These are phyloP conservation scores for Regulus satrapa DNA, from an alignment of 2,113 vertebrate species.

Conservation along the genomic window DNA sequence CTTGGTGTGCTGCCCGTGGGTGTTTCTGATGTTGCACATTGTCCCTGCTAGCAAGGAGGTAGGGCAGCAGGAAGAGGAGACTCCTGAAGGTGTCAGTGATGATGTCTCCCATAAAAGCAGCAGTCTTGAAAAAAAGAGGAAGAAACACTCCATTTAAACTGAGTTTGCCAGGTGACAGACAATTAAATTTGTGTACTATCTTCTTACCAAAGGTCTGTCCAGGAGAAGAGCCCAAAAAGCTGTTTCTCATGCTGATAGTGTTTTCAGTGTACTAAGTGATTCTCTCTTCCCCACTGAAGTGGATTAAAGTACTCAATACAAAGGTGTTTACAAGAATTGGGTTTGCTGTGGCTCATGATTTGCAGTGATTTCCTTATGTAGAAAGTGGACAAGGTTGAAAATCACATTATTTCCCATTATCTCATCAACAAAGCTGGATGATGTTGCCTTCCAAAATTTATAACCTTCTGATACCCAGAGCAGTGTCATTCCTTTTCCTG, in stretches of 20 bases:
- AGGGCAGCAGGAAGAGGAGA: not conserved
- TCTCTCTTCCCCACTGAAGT: not conserved
- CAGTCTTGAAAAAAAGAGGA: not conserved
- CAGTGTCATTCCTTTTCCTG: not conserved
- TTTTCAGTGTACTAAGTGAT: not conserved
- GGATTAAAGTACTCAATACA: not conserved
- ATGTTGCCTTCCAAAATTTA: not conserved
- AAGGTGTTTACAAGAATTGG: not conserved
- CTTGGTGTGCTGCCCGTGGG: not conserved
- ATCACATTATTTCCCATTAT: not conserved
- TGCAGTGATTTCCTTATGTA: not conserved
- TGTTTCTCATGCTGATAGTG: not conserved
- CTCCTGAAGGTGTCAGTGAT: not conserved
- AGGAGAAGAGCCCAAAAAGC: not conserved
- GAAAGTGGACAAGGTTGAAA: not conserved
- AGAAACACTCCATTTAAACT: not conserved
- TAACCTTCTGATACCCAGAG: not conserved
- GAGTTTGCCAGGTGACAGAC: not conserved
- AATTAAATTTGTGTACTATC: not conserved
- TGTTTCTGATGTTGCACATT: not conserved
- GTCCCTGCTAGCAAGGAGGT: not conserved
- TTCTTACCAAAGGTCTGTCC: not conserved
- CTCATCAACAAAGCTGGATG: not conserved
- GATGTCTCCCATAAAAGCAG: not conserved
- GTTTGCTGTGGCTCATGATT: not conserved